Base-by-base conservation (phyloP, 2,797 vertebrate genomes). In the Notoglanidium macrostoma region DNA sequence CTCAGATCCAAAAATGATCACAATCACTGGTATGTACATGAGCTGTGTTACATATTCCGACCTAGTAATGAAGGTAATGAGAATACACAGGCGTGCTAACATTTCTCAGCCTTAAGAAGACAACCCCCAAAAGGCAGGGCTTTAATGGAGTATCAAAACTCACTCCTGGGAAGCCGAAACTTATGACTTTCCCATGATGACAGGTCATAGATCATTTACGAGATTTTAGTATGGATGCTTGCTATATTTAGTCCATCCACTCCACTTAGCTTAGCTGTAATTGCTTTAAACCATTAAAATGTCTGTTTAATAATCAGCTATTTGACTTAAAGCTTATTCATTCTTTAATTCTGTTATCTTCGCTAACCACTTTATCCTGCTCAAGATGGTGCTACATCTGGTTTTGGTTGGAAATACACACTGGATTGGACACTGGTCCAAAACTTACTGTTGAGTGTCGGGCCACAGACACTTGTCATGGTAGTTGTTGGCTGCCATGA, bases 391-490 rank as follows among this genome's bases (percentile, higher is more conserved):
- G 23, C 6, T 78, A 40, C 2, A 15, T 63, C 40, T 63, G 35
- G 35, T 81, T 12, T 46, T 35, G 46, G 12, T 35, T 81, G 35
- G 1, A 10, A 35, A 61, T 80, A 26, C 4, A 17, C 35, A 80
- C 49, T 32, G 51, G 46, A 35, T 46, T 80, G 19, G 32, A 40
- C 11, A 26, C 54, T 2, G 59, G 29, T 40, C 3, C 5, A 29
- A 49, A 49, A 49, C 46, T 10, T 87, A 95, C 95, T 82, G 3
- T 93, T 92, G 95, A 4, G 89, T 90, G 11, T 54, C 35, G 0
- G 95, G 95, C 95, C 95, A 96, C 0, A 93, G 92, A 68, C 96
- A 96, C 1, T 46, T 73, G 10, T 90, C 72, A 73, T 87, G 68
- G 73, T 93, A 94, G 70, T 92, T 90, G 8, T 76, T 93, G 0